Evolutionary conservation across 2,888 invertebrate genomes (phyloP).

Genomic region (Petrolisthes manimaculis): DNA sequence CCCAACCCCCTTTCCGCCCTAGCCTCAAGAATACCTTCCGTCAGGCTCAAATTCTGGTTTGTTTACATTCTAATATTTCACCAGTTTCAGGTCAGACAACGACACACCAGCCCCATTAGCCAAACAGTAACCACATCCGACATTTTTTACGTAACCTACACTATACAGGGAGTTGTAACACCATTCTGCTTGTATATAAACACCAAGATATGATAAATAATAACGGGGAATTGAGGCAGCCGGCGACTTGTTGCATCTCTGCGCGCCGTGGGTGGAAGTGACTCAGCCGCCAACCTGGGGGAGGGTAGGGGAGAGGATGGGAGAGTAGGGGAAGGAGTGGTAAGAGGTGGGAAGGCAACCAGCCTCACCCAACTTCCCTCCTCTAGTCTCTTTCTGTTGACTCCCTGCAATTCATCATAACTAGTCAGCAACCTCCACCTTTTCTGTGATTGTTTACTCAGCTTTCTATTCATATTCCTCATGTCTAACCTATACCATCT

Average conservation of each 20-base stretch:
- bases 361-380: slow-evolving; percentile 30
- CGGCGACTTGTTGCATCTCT: slow-evolving; percentile 50
- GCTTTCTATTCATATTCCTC: background rate
- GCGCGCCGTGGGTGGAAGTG: slow-evolving; percentile 50
- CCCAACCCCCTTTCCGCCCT: background rate
- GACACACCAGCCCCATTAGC: background rate
- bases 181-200: background rate
- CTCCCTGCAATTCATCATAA: no score
- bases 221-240: background rate
- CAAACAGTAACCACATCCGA: background rate
- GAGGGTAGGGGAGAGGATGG: background rate
- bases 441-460: background rate
- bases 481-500: no score
- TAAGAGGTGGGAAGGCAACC: slow-evolving; percentile 8
- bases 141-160: no score
- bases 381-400: background rate
- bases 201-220: background rate
- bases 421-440: no score
- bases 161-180: background rate
- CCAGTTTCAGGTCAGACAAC: background rate
- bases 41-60: slow-evolving; percentile 15
- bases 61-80: slow-evolving; percentile 41
- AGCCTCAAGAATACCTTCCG: slow-evolving; percentile 12
- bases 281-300: slow-evolving; percentile 34
- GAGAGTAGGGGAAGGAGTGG: background rate